These are phyloP conservation scores for Pseudomyrmex dendroicus DNA, from an alignment of 1,140 invertebrate species.

Conservation along the genomic window DNA sequence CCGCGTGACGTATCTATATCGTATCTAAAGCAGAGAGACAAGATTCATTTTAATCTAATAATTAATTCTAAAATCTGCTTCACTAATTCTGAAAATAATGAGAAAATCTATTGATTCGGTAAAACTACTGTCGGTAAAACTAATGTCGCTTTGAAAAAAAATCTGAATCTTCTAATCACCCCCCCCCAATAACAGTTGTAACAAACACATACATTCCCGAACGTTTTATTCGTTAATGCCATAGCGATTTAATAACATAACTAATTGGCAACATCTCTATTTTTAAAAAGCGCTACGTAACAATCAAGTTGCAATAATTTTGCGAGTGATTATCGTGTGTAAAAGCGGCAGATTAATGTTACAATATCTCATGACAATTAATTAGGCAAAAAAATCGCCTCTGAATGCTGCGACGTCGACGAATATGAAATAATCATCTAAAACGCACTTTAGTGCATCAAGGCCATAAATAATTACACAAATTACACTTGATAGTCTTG, in stretches of 20 bases:
- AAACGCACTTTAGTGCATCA: constrained; percentile 1
- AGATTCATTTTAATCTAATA: not conserved
- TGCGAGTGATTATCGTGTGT: not conserved
- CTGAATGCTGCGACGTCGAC: not conserved
- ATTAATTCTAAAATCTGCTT: not conserved
- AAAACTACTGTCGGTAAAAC: constrained; percentile 26
- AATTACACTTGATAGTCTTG: constrained; percentile 7
- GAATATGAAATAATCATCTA: constrained; percentile 13
- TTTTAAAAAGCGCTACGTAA: not conserved
- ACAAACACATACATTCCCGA: not conserved
- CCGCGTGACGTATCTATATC: not conserved
- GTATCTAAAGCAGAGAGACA: not conserved
- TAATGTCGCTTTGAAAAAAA: not conserved
- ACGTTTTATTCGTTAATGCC: not conserved
- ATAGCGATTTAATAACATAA: not conserved
- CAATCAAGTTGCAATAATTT: constrained; percentile 16
- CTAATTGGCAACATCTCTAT: not conserved
- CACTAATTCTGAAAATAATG: not conserved
- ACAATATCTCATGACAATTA: not conserved
- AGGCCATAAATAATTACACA: constrained; percentile 20
- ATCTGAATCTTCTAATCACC: constrained; percentile 5
- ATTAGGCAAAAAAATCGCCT: not conserved
- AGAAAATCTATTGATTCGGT: constrained; percentile 4
- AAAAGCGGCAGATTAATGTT: not conserved
- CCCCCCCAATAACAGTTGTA: not conserved